Conservation (phyloP, 2,888 invertebrate genomes). For the Diadromus collaris region DNA sequence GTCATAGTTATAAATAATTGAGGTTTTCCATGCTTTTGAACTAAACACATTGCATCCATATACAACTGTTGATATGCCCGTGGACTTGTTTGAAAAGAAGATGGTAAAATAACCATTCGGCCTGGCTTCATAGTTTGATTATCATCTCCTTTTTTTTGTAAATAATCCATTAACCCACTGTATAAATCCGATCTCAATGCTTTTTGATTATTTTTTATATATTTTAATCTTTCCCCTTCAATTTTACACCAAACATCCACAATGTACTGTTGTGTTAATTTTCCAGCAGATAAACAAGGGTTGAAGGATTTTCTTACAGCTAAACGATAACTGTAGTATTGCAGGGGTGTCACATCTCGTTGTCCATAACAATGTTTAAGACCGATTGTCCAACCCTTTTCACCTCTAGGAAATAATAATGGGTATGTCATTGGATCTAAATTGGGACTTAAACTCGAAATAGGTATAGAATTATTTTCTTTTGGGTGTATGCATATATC, state of each 20-base stretch:
- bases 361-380: slow-evolving; percentile 28
- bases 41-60: slow-evolving; percentile 78
- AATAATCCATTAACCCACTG: no score
- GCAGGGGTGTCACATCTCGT: slow-evolving; percentile 40
- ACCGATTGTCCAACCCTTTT: slow-evolving; percentile 40
- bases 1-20: no score
- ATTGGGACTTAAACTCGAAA: slow-evolving; percentile 43
- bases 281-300: slow-evolving; percentile 29
- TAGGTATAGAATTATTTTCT: slow-evolving; percentile 30
- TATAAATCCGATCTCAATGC: slow-evolving; percentile 39
- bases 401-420: slow-evolving; percentile 38
- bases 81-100: slow-evolving; percentile 72
- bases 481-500: slow-evolving; percentile 53
- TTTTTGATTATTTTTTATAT: slow-evolving; percentile 43
- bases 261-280: slow-evolving; percentile 44
- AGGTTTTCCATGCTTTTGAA: slow-evolving; percentile 77
- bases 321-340: slow-evolving; percentile 49
- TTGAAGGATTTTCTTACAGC: slow-evolving; percentile 30
- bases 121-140: slow-evolving; percentile 63
- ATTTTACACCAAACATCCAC: slow-evolving; percentile 47
- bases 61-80: slow-evolving; percentile 73
- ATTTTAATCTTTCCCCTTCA: no score
- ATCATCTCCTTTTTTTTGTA: slow-evolving; percentile 56
- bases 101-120: slow-evolving; percentile 71
- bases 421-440: slow-evolving; percentile 49